phyloP scores from a whole-genome alignment of 1,140 invertebrate species.

The Drosophila azteca region DNA sequence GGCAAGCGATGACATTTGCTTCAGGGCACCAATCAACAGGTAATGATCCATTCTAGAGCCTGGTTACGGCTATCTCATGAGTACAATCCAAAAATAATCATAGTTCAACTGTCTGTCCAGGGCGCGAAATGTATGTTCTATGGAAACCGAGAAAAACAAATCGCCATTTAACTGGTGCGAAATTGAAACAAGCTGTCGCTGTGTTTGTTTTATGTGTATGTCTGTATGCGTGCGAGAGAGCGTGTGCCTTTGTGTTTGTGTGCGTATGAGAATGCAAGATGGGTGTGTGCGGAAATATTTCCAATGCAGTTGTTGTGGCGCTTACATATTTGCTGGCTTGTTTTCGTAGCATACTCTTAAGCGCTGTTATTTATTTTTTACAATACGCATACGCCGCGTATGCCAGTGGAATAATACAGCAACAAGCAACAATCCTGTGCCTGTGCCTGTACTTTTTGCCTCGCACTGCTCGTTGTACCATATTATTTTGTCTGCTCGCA shows the following conservation, averaged over 20 bases:
- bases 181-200: conserved; percentile 16
- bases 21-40: too few relatives aligned
- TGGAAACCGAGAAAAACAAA: not conserved
- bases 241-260: not conserved
- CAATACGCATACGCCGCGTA: conserved; percentile 61
- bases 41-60: too few relatives aligned
- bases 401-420: conserved; percentile 12
- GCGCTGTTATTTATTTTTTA: conserved; percentile 64
- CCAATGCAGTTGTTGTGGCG: not conserved
- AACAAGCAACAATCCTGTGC: not conserved
- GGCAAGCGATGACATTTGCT: too few relatives aligned
- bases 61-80: too few relatives aligned
- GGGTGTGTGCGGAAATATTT: conserved; percentile 9
- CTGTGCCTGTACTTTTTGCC: too few relatives aligned
- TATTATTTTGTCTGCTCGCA: conserved; percentile 56
- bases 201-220: not conserved
- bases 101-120: too few relatives aligned
- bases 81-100: too few relatives aligned
- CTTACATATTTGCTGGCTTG: conserved; percentile 27
- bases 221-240: not conserved
- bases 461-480: conserved; percentile 21
- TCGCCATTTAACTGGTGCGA: conserved; percentile 24
- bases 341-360: conserved; percentile 53
- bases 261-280: too few relatives aligned
- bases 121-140: not conserved